Evolutionary conservation across 1,140 invertebrate species (phyloP).

Genomic region (Anoplophora glabripennis): DNA sequence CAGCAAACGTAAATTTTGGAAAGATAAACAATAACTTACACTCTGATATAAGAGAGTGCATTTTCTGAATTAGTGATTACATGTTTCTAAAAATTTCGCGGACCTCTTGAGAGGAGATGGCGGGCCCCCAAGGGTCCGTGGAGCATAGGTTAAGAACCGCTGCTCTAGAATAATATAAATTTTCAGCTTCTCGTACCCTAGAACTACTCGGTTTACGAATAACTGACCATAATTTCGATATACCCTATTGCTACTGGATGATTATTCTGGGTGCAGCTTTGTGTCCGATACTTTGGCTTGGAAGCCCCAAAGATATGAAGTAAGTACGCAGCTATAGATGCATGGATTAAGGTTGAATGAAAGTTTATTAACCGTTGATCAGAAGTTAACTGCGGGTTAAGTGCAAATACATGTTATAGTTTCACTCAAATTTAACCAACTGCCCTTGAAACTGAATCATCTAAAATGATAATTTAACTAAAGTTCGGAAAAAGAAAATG

Average conservation of each 20-base stretch:
- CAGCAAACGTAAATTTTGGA: too few species aligned
- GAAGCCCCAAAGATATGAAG: constrained; percentile 82
- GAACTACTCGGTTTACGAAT: constrained; percentile 69
- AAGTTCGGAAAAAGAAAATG: too few species aligned
- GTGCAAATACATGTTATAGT: background rate
- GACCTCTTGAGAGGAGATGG: too few species aligned
- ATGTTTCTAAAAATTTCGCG: too few species aligned
- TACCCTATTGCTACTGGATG: constrained; percentile 77
- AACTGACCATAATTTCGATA: constrained; percentile 56
- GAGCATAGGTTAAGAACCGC: too few species aligned
- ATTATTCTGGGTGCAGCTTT: constrained; percentile 65
- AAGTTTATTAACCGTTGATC: background rate
- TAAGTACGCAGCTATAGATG: constrained; percentile 46
- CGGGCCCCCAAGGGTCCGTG: too few species aligned
- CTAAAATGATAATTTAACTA: constrained; percentile 1
- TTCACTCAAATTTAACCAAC: background rate
- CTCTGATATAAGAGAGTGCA: too few species aligned
- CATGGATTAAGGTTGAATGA: background rate
- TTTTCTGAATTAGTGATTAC: too few species aligned
- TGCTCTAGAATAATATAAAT: too few species aligned
- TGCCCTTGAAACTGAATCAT: background rate
- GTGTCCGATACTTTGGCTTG: constrained; percentile 78
- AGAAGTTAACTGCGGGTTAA: background rate
- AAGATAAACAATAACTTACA: too few species aligned
- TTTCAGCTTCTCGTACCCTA: constrained; percentile 69